These are phyloP conservation scores for Melanargia galathea DNA, from an alignment of 2,888 invertebrate species.

Conservation along the genomic window DNA sequence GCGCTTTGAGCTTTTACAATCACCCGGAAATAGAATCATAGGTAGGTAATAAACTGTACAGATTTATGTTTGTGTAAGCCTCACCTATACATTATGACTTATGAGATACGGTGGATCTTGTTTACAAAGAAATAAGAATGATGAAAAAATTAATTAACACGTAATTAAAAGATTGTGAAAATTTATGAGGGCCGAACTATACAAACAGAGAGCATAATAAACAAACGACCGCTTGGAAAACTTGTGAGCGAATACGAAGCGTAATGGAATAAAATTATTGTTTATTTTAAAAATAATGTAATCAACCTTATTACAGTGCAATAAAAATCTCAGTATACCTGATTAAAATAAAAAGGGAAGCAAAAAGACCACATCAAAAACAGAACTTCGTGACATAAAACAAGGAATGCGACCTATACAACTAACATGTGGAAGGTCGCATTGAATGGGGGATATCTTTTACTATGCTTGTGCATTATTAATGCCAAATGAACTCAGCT, in stretches of 20 bases:
- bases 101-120: too few relatives aligned
- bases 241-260: neutral
- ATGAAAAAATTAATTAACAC: too few relatives aligned
- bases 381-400: constrained; percentile 2
- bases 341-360: neutral
- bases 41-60: constrained; percentile 23
- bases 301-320: neutral
- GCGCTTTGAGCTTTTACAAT: constrained; percentile 42
- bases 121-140: too few relatives aligned
- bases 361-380: neutral
- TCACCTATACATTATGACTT: neutral
- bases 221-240: neutral
- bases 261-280: neutral
- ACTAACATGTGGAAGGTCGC: constrained; percentile 13
- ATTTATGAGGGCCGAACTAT: too few relatives aligned
- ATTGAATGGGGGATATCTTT: constrained; percentile 49
- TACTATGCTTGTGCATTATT: constrained; percentile 44
- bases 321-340: neutral
- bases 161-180: too few relatives aligned
- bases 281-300: neutral
- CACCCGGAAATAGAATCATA: constrained; percentile 47
- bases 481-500: constrained; percentile 50
- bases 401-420: neutral
- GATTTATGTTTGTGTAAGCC: neutral
- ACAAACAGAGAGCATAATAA: too few relatives aligned